A percentile compares a stretch with the other conserved stretches of the same genome.
Evolutionary conservation across 53 echinoderm and acorn worm species (phyloP).

Genomic region (Actinopyga echinites): DNA sequence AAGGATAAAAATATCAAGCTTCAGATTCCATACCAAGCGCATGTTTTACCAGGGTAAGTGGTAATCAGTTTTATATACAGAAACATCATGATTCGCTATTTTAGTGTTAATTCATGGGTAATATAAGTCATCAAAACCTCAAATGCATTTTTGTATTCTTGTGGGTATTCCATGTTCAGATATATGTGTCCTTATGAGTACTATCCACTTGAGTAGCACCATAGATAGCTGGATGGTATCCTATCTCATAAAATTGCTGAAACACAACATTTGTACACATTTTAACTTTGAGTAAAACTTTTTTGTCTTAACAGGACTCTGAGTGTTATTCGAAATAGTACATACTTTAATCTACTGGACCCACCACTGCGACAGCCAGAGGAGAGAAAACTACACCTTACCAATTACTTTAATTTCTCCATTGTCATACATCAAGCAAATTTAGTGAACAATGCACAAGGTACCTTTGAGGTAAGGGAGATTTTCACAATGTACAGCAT

Average conservation of each 20-base stretch:
- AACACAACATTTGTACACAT: no score
- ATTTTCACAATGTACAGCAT: background rate
- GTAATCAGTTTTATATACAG: background rate
- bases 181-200: no score
- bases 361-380: slow-evolving; percentile 61
- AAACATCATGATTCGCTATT: background rate
- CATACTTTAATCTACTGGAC: slow-evolving; percentile 78
- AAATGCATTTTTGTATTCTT: no score
- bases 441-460: slow-evolving; percentile 72
- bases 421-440: slow-evolving; percentile 85
- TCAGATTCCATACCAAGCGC: slow-evolving; percentile 94
- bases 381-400: slow-evolving; percentile 76
- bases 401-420: slow-evolving; percentile 96
- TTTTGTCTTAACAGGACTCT: slow-evolving; percentile 67
- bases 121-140: no score
- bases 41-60: slow-evolving; percentile 97
- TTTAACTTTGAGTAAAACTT: no score
- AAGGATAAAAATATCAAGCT: slow-evolving; percentile 91
- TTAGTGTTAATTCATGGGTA: no score
- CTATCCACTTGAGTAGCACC: no score
- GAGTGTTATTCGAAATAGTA: slow-evolving; percentile 85
- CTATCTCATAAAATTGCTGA: no score
- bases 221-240: no score
- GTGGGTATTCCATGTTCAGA: no score
- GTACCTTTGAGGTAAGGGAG: slow-evolving; percentile 77